Base-by-base conservation (phyloP, 2,113 vertebrate species). In the Amphilophus citrinellus region DNA sequence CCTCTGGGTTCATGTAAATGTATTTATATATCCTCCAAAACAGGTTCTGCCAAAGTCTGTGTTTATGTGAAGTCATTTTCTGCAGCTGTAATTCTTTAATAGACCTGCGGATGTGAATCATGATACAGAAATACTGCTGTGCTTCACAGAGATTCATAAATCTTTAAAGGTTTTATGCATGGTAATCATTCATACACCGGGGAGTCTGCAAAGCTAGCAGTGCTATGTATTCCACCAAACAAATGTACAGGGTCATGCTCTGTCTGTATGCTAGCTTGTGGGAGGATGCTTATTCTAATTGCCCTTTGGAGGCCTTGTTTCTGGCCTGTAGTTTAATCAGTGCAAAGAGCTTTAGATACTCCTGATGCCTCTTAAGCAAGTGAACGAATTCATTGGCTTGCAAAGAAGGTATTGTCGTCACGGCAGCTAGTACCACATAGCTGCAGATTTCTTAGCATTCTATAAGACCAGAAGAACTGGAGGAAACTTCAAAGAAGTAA, bases 141-240 rank as follows among this genome's bases (percentile, higher is more conserved):
- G 57, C 82, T 81, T 92, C 71, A 84, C 53, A 80, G 75, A 80
- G 63, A 89, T 91, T 90, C 84, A 88, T 90, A 86, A 85, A 91
- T 87, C 66, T 88, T 30, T 7, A 53, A 77, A 75, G 77, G 53
- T 82, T 91, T 85, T 84, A 88, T 88, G 35, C 14, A 80, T 24
- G 30, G 66, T 58, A 53, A 92, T 92, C 91, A 91, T 90, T 89
- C 77, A 85, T 82, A 47, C 82, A 80, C 62, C 3, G 2, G 30
- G 44, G 77, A 85, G 71, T 71, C 80, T 78, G 82, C 63, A 79
- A 75, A 80, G 80, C 87, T 80, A 60, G 60, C 10, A 57, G 35
- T 79, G 32, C 20, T 65, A 42, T 80, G 56, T 75, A 56, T 78
- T 39, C 60, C 60, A 76, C 61, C 73, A 79, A 82, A 81, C 83